Base-by-base conservation (phyloP, 2,888 invertebrate genomes). In the Thysanoteuthis rhombus region DNA sequence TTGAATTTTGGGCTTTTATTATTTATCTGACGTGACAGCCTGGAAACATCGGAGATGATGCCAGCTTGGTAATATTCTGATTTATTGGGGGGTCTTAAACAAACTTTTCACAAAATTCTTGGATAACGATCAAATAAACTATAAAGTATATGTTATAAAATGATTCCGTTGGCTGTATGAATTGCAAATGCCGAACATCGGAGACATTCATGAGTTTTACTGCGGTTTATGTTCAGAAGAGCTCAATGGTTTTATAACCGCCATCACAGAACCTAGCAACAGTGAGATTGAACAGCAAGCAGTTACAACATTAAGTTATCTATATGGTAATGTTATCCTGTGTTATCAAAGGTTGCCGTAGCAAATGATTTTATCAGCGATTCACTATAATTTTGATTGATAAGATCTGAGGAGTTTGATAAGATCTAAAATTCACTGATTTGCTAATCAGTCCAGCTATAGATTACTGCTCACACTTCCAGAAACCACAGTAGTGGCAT, bases 41-140 rank as follows among this genome's bases (percentile, higher is more conserved):
- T 75, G 75, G 75, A n/a, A 75, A 75, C 75, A 75, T 75, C n/a
- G 75, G n/a, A 75, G n/a, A 75, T 75, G 75, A 75, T n/a, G 75
- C 75, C n/a, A 75, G 75, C 36, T 36, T 75, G 12, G 75, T 75
- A n/a, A 75, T n/a, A 75, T 75, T 75, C 75, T 36, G 75, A 75
- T 75, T 75, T 75, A 75, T 75, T 75, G n/a, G n/a, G n/a, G n/a
- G 75, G 75, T 36, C 75, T 75, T 75, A 75, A 75, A 75, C 75
- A 75, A 75, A 75, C 75, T 75, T 75, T 75, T n/a, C 75, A 75
- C 75, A 75, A 75, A 75, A 75, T 75, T 75, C 75, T 75, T n/a
- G n/a, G 75, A 75, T 75, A 75, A 75, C 36, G 75, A 75, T 75
- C 75, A 75, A 75, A 75, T 75, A 75, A 75, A 75, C 75, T 75